phyloP scores from a whole-genome alignment of 2,888 invertebrate species.

The Drosophila setosimentum region DNA sequence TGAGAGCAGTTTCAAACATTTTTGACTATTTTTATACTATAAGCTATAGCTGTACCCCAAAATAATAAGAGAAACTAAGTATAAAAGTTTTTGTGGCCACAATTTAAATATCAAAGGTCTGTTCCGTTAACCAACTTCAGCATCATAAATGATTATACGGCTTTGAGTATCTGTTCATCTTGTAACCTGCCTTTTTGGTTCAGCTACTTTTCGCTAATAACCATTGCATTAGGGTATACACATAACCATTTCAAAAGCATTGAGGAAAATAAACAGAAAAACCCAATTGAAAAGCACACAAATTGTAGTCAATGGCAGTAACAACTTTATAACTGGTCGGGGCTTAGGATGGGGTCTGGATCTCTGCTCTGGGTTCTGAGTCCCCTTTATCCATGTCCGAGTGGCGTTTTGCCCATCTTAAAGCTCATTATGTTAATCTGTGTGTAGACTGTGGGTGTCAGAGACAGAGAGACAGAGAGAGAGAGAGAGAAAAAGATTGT shows the following conservation, averaged over 20 bases:
- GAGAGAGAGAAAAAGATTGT: constrained; percentile 16
- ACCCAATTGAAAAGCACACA: constrained; percentile 52
- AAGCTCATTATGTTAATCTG: constrained; percentile 76
- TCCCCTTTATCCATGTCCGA: constrained; percentile 33
- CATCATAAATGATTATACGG: constrained; percentile 3
- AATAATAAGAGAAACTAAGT: neutral
- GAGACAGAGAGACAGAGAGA: neutral
- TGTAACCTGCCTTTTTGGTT: constrained; percentile 1
- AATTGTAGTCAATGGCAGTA: constrained; percentile 72
- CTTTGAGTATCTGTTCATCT: neutral
- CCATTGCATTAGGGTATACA: constrained; percentile 35
- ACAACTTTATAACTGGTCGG: constrained; percentile 67
- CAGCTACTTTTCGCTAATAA: constrained; percentile 19
- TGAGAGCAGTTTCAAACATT: neutral
- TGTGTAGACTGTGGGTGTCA: constrained; percentile 7
- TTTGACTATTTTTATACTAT: neutral
- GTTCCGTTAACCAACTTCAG: constrained; percentile 21
- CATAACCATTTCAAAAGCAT: constrained; percentile 50
- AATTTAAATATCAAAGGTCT: constrained; percentile 4
- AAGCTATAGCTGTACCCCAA: neutral
- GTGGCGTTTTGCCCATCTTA: constrained; percentile 45
- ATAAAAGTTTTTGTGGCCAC: constrained; percentile 7
- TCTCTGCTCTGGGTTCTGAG: neutral
- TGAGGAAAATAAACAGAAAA: constrained; percentile 34
- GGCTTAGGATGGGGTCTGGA: neutral